A percentile compares a stretch with the other conserved stretches of the same genome.
These are phyloP conservation scores for Poeciliopsis retropinna DNA, from an alignment of 2,113 vertebrate species.

Conservation along the genomic window DNA sequence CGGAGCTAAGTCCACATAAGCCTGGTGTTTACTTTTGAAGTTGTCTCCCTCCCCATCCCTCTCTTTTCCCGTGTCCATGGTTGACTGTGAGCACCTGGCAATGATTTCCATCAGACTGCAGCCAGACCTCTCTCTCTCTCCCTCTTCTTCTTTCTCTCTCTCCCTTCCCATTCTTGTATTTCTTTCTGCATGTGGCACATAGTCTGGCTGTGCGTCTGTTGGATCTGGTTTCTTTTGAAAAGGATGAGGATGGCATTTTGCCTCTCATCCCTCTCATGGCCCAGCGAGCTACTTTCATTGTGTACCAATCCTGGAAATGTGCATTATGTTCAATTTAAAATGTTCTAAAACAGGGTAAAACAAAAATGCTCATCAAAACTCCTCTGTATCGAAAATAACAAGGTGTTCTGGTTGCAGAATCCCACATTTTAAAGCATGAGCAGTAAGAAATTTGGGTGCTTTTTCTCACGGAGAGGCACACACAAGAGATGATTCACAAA, in stretches of 20 bases:
- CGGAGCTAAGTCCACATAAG: constrained; percentile 32
- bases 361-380: not conserved
- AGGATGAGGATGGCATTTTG: constrained; percentile 22
- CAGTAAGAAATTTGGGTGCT: not conserved
- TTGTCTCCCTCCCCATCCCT: constrained; percentile 40
- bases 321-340: not conserved
- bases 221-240: constrained; percentile 45
- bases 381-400: not conserved
- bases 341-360: not conserved
- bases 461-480: not conserved
- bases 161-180: not conserved
- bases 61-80: constrained; percentile 55
- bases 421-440: not conserved
- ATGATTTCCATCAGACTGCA: constrained; percentile 77
- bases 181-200: constrained; percentile 27
- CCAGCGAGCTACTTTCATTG: constrained; percentile 5
- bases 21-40: constrained; percentile 74
- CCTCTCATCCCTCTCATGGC: not conserved
- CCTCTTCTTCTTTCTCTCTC: too few relatives aligned
- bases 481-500: not conserved
- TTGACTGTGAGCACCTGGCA: constrained; percentile 80
- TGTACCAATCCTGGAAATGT: not conserved
- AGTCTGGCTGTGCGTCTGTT: constrained; percentile 33
- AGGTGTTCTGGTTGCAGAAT: not conserved
- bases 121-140: constrained; percentile 47